Evolutionary conservation across 2,797 vertebrate genomes (phyloP), one percentile per base, ranked within the genome.

Genomic region (Cynopterus sphinx): DNA sequence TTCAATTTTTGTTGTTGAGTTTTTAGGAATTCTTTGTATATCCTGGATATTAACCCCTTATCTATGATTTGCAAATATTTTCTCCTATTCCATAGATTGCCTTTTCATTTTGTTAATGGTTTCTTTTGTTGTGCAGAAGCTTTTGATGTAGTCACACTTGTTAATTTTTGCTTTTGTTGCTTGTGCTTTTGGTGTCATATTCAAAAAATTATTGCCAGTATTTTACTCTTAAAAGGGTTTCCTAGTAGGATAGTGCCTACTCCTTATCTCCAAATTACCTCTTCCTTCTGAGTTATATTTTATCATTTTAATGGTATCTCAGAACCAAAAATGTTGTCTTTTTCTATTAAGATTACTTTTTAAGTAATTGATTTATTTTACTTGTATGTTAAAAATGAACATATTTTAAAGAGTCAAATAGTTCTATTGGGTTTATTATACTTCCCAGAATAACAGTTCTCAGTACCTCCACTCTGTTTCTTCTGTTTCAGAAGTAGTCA

Each of bases 221-320:
- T 71, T 75, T 86, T 17, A 24, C 85, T 77, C 77, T 59, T 61
- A 41, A 63, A n/a, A n/a, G n/a, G 16, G 33, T 33, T 65, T n/a
- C 65, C 31, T 84, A 15, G 10, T 33, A 63, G 31, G 10, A 9
- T 39, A 13, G 6, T 73, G 24, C 53, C 71, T 75, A 17, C 31
- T 82, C 15, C 31, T 92, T 43, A 33, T 85, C 55, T 92, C 67
- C 77, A 57, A 84, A n/a, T 55, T 85, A 1, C 16, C 17, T 74
- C 81, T 94, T 93, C 16, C 43, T 59, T 93, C 92, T 71, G 59
- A 92, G 51, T 73, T 93, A 10, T 51, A n/a, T 75, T 92, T 84
- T 67, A 63, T 90, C 59, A 61, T 74, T 91, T 94, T 46, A 70
- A 13, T 90, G 71, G 33, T 67, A 51, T 57, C 74, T 87, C 63